These are phyloP conservation scores for Parnassius apollo DNA, from an alignment of 2,888 invertebrate species.

Conservation along the genomic window DNA sequence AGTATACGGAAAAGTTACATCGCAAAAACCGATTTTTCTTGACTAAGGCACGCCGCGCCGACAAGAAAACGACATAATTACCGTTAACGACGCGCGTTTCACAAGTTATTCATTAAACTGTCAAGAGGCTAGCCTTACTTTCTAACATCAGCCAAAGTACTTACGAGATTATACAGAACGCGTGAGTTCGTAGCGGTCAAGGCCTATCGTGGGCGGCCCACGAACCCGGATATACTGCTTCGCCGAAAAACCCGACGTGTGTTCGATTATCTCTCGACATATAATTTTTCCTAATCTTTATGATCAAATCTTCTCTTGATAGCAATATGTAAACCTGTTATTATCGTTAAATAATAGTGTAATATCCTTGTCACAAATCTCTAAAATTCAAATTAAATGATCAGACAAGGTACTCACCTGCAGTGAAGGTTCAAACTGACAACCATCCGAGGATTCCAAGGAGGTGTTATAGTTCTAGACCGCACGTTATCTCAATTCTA, in stretches of 20 bases:
- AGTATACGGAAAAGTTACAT: constrained; percentile 16
- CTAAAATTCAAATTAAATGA: background rate
- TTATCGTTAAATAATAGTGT: background rate
- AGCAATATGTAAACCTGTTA: background rate
- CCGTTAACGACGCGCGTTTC: constrained; percentile 41
- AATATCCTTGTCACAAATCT: background rate
- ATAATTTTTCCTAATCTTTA: background rate
- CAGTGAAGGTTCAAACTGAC: constrained; percentile 24
- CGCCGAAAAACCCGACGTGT: constrained; percentile 34
- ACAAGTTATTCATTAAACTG: constrained; percentile 45
- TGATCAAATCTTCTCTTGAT: background rate
- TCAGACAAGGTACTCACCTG: constrained; percentile 47
- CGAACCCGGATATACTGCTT: constrained; percentile 66
- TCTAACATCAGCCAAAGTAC: constrained; percentile 38
- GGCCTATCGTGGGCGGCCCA: constrained; percentile 70
- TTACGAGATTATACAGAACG: constrained; percentile 25
- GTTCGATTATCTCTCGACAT: constrained; percentile 29
- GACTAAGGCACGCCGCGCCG: constrained; percentile 27
- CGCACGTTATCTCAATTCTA: constrained; percentile 53
- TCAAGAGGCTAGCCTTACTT: constrained; percentile 37
- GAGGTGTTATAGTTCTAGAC: constrained; percentile 31
- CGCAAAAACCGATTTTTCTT: constrained; percentile 12
- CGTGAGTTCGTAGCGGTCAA: constrained; percentile 69
- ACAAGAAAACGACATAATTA: constrained; percentile 41
- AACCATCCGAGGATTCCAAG: constrained; percentile 34